Conservation (phyloP, 2,888 invertebrate genomes). For the Mellilla xanthometata region DNA sequence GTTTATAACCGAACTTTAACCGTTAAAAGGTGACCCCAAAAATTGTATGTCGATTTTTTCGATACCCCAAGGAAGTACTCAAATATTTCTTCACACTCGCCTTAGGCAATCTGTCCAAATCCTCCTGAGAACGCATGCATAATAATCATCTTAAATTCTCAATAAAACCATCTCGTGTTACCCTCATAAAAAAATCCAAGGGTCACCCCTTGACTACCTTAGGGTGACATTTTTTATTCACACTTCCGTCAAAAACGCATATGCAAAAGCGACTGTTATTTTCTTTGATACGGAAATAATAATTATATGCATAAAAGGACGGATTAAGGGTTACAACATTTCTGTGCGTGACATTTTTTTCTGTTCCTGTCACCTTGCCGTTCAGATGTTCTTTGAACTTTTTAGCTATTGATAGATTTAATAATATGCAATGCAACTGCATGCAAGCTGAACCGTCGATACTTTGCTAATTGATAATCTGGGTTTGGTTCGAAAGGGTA, state of each 20-base stretch:
- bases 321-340: conserved; percentile 72
- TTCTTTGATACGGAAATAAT: conserved; percentile 82
- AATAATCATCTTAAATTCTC: conserved; percentile 70
- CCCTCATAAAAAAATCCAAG: conserved; percentile 60
- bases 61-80: conserved; percentile 59
- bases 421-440: conserved; percentile 73
- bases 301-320: conserved; percentile 81
- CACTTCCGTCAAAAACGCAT: conserved; percentile 77
- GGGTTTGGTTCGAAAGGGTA: conserved; percentile 42
- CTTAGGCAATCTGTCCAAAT: conserved; percentile 64
- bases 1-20: background rate
- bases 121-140: conserved; percentile 80
- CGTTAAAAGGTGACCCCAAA: conserved; percentile 52
- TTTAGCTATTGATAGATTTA: conserved; percentile 57
- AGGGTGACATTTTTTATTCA: conserved; percentile 80
- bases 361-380: conserved; percentile 74
- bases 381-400: conserved; percentile 65
- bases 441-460: conserved; percentile 62
- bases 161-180: conserved; percentile 67
- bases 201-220: conserved; percentile 74
- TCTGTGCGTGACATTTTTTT: conserved; percentile 67
- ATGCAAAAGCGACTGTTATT: conserved; percentile 80
- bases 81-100: conserved; percentile 55
- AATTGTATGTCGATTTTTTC: conserved; percentile 39
- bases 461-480: conserved; percentile 61